Percentiles rank a stretch among this genome's conserved stretches.
Evolutionary conservation across 2,888 invertebrate species (phyloP).

Genomic region (Dryocosmus kuriphilus): DNA sequence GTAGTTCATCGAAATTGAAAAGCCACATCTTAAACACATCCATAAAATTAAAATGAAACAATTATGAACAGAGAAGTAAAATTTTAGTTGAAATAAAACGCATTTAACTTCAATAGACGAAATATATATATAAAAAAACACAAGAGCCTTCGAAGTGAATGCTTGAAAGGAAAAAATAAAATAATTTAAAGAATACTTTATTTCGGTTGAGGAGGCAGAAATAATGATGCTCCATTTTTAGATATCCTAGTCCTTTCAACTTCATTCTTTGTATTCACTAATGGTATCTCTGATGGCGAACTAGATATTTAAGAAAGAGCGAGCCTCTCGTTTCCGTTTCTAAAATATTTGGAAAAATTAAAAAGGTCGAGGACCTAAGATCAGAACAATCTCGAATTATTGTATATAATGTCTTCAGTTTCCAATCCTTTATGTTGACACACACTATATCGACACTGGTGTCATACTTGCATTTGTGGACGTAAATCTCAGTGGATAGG

Average conservation of each 20-base stretch:
- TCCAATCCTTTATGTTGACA: not conserved
- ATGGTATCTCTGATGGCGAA: conserved; percentile 1
- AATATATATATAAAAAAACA: not conserved
- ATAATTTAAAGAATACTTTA: conserved; percentile 20
- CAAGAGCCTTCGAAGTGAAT: not conserved
- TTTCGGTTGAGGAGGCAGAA: conserved; percentile 27
- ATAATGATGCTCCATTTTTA: conserved; percentile 26
- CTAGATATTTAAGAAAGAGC: not conserved
- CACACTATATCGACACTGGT: conserved; percentile 12
- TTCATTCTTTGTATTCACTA: conserved; percentile 13
- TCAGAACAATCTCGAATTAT: not conserved
- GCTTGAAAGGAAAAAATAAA: conserved; percentile 16
- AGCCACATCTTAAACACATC: not conserved
- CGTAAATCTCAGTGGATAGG: conserved; percentile 32
- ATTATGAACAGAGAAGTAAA: no score
- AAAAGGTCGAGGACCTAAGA: not conserved
- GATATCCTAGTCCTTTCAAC: not conserved
- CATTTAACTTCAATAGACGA: not conserved
- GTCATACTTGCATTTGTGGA: conserved; percentile 20
- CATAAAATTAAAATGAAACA: no score
- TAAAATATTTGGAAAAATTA: not conserved
- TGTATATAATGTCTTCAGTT: not conserved
- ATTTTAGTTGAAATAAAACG: not conserved
- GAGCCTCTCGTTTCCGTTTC: not conserved
- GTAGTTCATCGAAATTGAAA: conserved; percentile 25